Base-by-base conservation (phyloP, 92 coral and sea anemone species). In the Epizoanthus rinbou region DNA sequence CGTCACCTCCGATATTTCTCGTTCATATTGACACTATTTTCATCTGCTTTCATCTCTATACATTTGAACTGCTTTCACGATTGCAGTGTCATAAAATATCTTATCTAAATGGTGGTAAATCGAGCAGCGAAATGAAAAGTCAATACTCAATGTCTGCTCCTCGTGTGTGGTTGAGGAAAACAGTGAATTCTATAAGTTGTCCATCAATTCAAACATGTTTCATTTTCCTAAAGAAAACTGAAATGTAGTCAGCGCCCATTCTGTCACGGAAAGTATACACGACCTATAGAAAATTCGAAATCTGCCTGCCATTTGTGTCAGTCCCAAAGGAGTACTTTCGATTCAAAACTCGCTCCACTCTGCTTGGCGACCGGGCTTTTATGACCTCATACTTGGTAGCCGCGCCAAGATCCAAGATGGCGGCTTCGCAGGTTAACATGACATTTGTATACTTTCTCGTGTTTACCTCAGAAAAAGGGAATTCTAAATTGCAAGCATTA, bases 361-460 rank as follows among this genome's bases (percentile, higher is more conserved):
- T 28, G 71, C 82, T 22, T 13, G 21, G 82, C 71, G n/a, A 43
- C 82, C 82, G 62, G 14, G 82, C 82, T 64, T 64, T 64, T 7
- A 64, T 64, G 41, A 47, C 54, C 15, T 31, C 50, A 17, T 23
- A 59, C 71, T 78, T 78, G 82, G 82, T 78, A 78, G 58, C 82
- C 82, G 45, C 4, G 35, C 72, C 54, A 10, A 10, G 39, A 50
- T 69, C 58, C 74, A 88, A 88, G 85, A 84, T 84, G 88, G 88
- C 87, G 83, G 69, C 69, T 8, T 72, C 85, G n/a, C 81, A 71
- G 43, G 37, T 64, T 50, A 31, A 76, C 70, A 75, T 74, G 82
- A 69, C 66, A 28, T 28, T 19, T 53, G 15, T 53, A 11, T 56
- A 3, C 9, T n/a, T 72, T 18, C 54, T 10, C 54, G 54, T 23